These are phyloP conservation scores for Ischnura elegans DNA, from an alignment of 2,888 invertebrate genomes.

Conservation along the genomic window DNA sequence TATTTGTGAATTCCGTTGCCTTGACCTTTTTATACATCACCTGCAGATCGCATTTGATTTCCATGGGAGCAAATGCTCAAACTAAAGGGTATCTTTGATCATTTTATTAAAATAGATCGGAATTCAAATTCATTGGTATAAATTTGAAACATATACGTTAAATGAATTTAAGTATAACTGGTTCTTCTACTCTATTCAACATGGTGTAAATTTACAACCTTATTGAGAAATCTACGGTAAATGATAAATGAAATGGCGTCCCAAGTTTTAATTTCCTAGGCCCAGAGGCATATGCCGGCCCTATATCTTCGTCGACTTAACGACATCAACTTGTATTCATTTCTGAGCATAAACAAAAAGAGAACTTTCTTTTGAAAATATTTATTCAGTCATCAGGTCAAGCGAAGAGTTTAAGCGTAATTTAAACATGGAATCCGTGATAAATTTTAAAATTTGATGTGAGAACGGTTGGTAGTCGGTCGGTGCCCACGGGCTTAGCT, in stretches of 20 bases:
- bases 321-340: not conserved
- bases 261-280: not conserved
- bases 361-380: not conserved
- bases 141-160: not conserved
- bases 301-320: not conserved
- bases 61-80: no score
- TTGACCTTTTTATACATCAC: no score
- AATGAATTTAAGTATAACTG: not conserved
- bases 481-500: not conserved
- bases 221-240: not conserved
- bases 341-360: not conserved
- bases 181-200: no score
- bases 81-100: no score
- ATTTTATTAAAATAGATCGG: not conserved
- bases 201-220: no score
- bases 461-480: constrained; percentile 15
- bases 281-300: not conserved
- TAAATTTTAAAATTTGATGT: not conserved
- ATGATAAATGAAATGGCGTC: not conserved
- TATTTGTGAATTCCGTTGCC: not conserved
- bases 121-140: not conserved
- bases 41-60: no score
- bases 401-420: not conserved
- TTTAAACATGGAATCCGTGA: not conserved
- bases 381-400: not conserved